Percentiles rank a stretch among this genome's conserved stretches.
Conservation (phyloP, 1,140 invertebrate genomes). For the Dufourea novaeangliae region DNA sequence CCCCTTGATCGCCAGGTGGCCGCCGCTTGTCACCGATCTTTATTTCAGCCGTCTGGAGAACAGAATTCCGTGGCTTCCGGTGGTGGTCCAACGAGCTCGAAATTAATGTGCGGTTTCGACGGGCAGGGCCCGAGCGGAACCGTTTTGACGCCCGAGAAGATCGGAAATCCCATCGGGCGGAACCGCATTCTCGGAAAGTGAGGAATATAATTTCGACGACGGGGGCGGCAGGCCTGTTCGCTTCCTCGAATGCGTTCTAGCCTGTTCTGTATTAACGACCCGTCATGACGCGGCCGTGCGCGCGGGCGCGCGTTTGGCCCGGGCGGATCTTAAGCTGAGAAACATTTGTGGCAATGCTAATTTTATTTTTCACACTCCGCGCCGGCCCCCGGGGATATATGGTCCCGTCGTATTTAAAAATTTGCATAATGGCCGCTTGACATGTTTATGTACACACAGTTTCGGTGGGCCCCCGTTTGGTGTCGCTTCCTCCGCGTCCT, state of each 20-base stretch:
- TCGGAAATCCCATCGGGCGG: not conserved
- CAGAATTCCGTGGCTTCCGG: conserved; percentile 51
- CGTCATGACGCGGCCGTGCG: not conserved
- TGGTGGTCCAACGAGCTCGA: not conserved
- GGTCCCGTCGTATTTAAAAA: conserved; percentile 78
- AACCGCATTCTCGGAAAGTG: conserved; percentile 16
- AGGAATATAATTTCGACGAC: conserved; percentile 19
- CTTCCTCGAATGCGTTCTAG: conserved; percentile 27
- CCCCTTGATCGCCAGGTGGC: conserved; percentile 42
- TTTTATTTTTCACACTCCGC: conserved; percentile 77
- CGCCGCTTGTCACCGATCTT: conserved; percentile 46
- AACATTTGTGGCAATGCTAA: conserved; percentile 74
- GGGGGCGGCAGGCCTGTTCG: not conserved
- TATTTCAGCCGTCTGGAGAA: conserved; percentile 27
- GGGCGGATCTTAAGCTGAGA: conserved; percentile 63
- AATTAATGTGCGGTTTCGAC: conserved; percentile 45
- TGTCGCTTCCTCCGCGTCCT: conserved; percentile 10
- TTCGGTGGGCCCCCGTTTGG: conserved; percentile 4
- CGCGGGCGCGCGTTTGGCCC: not conserved
- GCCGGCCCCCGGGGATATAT: conserved; percentile 68
- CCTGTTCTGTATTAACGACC: conserved; percentile 11
- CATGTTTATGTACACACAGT: conserved; percentile 79
- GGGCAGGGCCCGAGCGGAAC: too few species aligned
- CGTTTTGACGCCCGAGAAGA: not conserved
- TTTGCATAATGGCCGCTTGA: conserved; percentile 79